Conservation (phyloP, 2,797 vertebrate species). For the Coregonus ussuriensis region DNA sequence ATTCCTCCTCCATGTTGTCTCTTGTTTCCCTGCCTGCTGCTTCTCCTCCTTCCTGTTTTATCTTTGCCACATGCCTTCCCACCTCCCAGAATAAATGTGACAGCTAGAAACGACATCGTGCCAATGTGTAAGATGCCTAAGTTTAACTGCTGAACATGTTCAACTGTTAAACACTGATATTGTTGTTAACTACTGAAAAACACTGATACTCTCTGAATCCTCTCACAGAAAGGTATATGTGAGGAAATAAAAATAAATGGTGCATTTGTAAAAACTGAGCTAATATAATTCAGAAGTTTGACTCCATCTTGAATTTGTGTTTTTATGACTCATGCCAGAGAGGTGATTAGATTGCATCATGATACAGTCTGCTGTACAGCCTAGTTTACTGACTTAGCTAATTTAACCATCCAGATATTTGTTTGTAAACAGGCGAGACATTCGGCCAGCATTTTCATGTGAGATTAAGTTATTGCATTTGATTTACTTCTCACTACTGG, state of each 20-base stretch:
- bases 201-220: background rate
- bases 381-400: background rate
- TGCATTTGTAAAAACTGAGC: background rate
- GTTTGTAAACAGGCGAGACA: background rate
- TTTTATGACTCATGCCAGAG: background rate
- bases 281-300: background rate
- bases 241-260: background rate
- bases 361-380: background rate
- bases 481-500: conserved; percentile 5
- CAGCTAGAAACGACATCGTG: background rate
- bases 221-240: background rate
- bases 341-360: background rate
- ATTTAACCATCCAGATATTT: background rate
- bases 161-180: background rate
- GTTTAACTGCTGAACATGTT: background rate
- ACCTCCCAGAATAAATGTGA: background rate
- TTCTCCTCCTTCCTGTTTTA: background rate
- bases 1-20: background rate
- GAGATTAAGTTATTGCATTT: background rate
- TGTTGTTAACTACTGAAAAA: background rate
- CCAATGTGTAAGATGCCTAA: no score
- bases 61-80: background rate
- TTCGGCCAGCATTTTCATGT: background rate
- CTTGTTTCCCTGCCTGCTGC: background rate
- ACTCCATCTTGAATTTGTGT: background rate